A percentile compares a stretch with the other conserved stretches of the same genome.
phyloP scores from a whole-genome alignment of 2,113 vertebrate species.

The Perca fluviatilis region DNA sequence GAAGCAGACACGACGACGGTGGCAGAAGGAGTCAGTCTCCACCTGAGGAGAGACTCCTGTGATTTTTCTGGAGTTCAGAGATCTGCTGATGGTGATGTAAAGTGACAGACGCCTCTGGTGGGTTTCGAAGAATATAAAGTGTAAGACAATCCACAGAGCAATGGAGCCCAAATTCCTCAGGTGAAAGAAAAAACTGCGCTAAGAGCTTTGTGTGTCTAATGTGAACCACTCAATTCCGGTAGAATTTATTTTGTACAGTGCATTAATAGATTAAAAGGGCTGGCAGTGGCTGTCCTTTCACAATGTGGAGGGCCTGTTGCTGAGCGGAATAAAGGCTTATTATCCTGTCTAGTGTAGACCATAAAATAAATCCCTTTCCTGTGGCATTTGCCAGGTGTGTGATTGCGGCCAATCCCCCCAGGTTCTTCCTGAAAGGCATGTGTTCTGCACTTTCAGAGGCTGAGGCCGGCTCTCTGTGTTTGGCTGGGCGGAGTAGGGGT shows the following conservation, averaged over 20 bases:
- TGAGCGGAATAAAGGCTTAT: slow-evolving; percentile 52
- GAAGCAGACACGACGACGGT: not conserved
- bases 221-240: slow-evolving; percentile 33
- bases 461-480: slow-evolving; percentile 38
- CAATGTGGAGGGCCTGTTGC: slow-evolving; percentile 49
- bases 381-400: slow-evolving; percentile 68
- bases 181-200: slow-evolving; percentile 40
- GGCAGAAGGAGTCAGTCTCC: slow-evolving; percentile 35
- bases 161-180: slow-evolving; percentile 33
- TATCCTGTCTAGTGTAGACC: slow-evolving; percentile 50
- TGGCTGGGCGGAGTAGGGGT: slow-evolving; percentile 44
- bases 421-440: slow-evolving; percentile 67
- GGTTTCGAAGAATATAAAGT: slow-evolving; percentile 50
- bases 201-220: slow-evolving; percentile 22
- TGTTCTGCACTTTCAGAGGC: slow-evolving; percentile 54
- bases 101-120: slow-evolving; percentile 63
- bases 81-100: slow-evolving; percentile 61
- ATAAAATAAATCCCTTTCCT: slow-evolving; percentile 65
- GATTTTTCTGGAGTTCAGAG: slow-evolving; percentile 41
- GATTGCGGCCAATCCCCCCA: slow-evolving; percentile 46
- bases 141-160: slow-evolving; percentile 35
- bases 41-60: slow-evolving; percentile 52
- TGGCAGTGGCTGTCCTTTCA: slow-evolving; percentile 34
- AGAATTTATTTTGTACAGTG: slow-evolving; percentile 55
- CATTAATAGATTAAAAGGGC: slow-evolving; percentile 66